These are phyloP conservation scores for Euglossa dilemma DNA, from an alignment of 1,140 invertebrate species.

Conservation along the genomic window DNA sequence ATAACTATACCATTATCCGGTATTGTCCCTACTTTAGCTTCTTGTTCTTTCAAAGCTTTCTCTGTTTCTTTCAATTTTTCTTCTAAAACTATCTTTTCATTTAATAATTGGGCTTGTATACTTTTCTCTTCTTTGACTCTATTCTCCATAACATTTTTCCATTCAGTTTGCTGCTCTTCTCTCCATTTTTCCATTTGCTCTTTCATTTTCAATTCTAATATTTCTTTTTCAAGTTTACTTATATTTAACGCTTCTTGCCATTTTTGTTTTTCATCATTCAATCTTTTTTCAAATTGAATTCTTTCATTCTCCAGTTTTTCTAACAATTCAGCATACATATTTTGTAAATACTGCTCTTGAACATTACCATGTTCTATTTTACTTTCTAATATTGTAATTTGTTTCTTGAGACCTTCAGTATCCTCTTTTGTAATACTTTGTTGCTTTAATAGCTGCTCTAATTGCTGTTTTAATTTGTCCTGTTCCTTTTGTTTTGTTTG, in stretches of 20 bases:
- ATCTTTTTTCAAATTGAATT: conserved; percentile 80
- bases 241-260: conserved; percentile 81
- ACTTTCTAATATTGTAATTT: conserved; percentile 78
- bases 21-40: conserved; percentile 67
- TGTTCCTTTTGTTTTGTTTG: conserved; percentile 81
- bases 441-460: conserved; percentile 78
- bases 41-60: conserved; percentile 79
- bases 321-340: conserved; percentile 81
- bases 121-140: conserved; percentile 81
- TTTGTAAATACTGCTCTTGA: conserved; percentile 80
- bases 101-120: conserved; percentile 80
- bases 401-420: conserved; percentile 73
- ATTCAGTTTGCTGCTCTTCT: conserved; percentile 72
- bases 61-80: conserved; percentile 80
- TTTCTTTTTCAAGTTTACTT: conserved; percentile 80
- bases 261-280: conserved; percentile 81
- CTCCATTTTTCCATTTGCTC: conserved; percentile 81
- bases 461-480: conserved; percentile 78
- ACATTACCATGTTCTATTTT: conserved; percentile 81
- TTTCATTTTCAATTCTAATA: conserved; percentile 79
- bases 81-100: conserved; percentile 74
- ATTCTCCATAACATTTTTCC: conserved; percentile 76
- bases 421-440: conserved; percentile 78
- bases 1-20: conserved; percentile 53
- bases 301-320: conserved; percentile 81